A percentile compares a stretch with the other conserved stretches of the same genome.
phyloP scores from a whole-genome alignment of 2,888 invertebrate genomes.

The Trichopria drosophilae region DNA sequence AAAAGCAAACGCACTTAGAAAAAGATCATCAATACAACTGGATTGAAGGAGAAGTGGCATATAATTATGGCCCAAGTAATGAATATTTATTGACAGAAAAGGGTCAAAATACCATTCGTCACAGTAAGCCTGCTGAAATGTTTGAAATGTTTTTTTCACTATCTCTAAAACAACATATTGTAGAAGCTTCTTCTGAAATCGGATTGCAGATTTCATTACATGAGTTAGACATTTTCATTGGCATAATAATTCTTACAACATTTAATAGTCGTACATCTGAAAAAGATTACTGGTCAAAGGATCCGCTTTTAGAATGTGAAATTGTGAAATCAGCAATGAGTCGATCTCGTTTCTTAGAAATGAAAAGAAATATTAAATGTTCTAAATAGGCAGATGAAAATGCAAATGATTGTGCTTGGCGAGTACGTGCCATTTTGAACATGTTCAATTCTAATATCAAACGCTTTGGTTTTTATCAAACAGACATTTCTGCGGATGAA shows the following conservation, averaged over 20 bases:
- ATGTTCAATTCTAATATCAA: slow-evolving; percentile 2
- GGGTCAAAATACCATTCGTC: neutral
- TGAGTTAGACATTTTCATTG: slow-evolving; percentile 2
- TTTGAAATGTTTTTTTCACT: slow-evolving; percentile 9
- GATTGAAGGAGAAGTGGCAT: neutral
- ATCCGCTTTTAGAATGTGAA: slow-evolving; percentile 1
- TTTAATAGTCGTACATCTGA: slow-evolving; percentile 8
- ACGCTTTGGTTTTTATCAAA: neutral
- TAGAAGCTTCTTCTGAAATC: no score
- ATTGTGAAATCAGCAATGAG: slow-evolving; percentile 2
- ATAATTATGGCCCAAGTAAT: neutral
- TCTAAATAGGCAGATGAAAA: neutral
- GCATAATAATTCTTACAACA: slow-evolving; percentile 4
- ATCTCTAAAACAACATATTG: neutral
- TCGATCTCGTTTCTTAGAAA: slow-evolving; percentile 6
- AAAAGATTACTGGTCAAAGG: slow-evolving; percentile 3
- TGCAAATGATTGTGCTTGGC: slow-evolving; percentile 6
- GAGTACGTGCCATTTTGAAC: slow-evolving; percentile 1
- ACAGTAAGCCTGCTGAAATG: neutral
- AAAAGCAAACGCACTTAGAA: no score
- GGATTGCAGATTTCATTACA: slow-evolving; percentile 1
- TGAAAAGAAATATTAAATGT: slow-evolving; percentile 1
- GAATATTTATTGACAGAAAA: no score
- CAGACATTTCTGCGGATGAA: neutral
- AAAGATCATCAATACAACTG: slow-evolving; percentile 6